Percentiles rank a stretch among this genome's conserved stretches.
These are phyloP conservation scores for Rhopalosiphum maidis DNA, from an alignment of 1,140 invertebrate species.

Conservation along the genomic window DNA sequence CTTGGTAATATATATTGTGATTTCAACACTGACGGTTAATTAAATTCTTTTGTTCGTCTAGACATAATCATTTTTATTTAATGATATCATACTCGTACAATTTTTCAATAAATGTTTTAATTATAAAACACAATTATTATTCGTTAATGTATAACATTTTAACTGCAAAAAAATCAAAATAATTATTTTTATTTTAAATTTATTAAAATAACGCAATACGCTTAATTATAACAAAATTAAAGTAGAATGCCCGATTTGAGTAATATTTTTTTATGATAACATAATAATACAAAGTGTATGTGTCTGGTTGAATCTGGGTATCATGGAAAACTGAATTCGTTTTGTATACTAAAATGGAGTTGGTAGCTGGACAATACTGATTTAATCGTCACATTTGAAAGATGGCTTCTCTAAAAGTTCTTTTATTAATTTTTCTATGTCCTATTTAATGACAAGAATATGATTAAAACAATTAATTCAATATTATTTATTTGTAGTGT, in stretches of 20 bases:
- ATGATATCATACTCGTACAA: neutral
- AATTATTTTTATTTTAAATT: neutral
- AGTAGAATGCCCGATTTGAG: neutral
- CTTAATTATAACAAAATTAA: neutral
- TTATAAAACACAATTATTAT: neutral
- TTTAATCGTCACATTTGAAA: neutral
- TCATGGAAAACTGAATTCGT: neutral
- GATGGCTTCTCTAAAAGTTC: neutral
- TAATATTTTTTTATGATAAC: neutral
- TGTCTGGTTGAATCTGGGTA: neutral
- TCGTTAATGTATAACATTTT: neutral
- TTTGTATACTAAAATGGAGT: neutral
- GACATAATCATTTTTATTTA: neutral
- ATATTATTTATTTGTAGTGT: neutral
- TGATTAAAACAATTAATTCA: neutral
- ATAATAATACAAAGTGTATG: neutral
- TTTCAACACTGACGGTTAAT: neutral
- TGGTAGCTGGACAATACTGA: neutral
- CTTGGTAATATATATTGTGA: neutral
- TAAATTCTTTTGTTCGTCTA: neutral
- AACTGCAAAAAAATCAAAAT: neutral
- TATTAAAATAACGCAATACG: neutral
- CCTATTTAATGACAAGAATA: neutral
- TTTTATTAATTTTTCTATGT: neutral
- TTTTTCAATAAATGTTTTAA: neutral